Evolutionary conservation across 2,797 vertebrate genomes (phyloP).

Genomic region (Poecilia velifera): DNA sequence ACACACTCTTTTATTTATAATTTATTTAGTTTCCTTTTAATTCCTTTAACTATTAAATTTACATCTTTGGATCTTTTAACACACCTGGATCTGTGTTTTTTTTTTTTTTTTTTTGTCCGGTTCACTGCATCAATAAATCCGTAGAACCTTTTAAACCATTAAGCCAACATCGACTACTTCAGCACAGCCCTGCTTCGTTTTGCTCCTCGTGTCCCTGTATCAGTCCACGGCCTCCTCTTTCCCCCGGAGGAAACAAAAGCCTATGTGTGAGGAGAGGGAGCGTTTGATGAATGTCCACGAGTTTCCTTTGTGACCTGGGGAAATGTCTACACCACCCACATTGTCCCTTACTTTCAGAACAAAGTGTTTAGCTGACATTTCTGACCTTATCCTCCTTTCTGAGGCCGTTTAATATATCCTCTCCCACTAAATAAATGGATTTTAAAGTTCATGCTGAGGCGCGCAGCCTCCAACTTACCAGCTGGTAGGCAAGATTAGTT

Average conservation of each 20-base stretch:
- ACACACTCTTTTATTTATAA: background rate
- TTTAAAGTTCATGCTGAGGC: background rate
- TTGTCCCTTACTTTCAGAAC: background rate
- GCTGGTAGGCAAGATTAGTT: background rate
- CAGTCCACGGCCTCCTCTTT: background rate
- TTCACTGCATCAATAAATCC: background rate
- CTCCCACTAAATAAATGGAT: background rate
- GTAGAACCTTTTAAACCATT: background rate
- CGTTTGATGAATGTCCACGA: background rate
- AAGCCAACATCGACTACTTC: background rate
- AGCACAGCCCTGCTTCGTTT: background rate
- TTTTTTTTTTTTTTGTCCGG: background rate
- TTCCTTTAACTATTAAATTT: background rate
- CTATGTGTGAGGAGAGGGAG: background rate
- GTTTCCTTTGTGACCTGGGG: background rate
- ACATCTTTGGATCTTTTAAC: background rate
- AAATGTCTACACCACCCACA: background rate
- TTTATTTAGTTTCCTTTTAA: background rate
- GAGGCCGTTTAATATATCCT: background rate
- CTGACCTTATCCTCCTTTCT: background rate
- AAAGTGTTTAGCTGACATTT: slow-evolving; percentile 3
- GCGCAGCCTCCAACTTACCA: background rate
- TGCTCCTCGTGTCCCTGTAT: background rate
- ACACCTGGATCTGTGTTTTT: background rate
- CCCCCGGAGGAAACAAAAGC: background rate